These are phyloP conservation scores for Rugalucina vietnamica DNA, from an alignment of 2,888 invertebrate genomes.

Conservation along the genomic window DNA sequence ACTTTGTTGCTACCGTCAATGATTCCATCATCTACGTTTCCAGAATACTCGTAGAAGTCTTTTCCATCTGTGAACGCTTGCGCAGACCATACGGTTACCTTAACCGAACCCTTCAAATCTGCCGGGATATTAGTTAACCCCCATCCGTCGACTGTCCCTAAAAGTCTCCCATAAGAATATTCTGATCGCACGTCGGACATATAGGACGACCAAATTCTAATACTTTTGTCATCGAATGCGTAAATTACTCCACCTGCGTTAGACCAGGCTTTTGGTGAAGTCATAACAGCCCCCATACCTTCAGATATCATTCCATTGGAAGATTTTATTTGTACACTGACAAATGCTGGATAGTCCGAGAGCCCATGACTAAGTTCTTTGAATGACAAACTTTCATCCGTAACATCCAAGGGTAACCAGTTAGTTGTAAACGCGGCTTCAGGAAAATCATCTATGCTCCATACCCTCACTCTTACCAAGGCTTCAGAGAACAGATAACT, in stretches of 20 bases:
- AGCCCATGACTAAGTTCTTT: not conserved
- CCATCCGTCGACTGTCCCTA: constrained; percentile 32
- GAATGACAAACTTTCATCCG: not conserved
- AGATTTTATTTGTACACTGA: not conserved
- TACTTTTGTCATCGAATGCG: constrained; percentile 23
- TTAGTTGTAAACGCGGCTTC: not conserved
- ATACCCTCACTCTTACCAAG: not conserved
- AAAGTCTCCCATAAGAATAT: not conserved
- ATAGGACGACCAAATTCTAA: constrained; percentile 43
- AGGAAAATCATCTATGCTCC: not conserved
- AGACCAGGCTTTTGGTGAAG: not conserved
- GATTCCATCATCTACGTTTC: not conserved
- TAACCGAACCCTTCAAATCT: constrained; percentile 4
- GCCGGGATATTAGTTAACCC: not conserved
- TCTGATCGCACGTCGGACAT: not conserved
- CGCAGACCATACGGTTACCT: constrained; percentile 10
- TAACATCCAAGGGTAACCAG: not conserved
- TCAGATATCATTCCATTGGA: not conserved
- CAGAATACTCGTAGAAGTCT: not conserved
- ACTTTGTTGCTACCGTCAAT: not conserved
- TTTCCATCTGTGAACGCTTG: not conserved
- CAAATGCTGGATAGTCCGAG: not conserved
- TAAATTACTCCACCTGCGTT: constrained; percentile 33
- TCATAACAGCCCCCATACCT: not conserved
- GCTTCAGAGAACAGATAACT: not conserved